Base-by-base conservation (phyloP, 2,797 vertebrate genomes). In the Thalassophryne amazonica region DNA sequence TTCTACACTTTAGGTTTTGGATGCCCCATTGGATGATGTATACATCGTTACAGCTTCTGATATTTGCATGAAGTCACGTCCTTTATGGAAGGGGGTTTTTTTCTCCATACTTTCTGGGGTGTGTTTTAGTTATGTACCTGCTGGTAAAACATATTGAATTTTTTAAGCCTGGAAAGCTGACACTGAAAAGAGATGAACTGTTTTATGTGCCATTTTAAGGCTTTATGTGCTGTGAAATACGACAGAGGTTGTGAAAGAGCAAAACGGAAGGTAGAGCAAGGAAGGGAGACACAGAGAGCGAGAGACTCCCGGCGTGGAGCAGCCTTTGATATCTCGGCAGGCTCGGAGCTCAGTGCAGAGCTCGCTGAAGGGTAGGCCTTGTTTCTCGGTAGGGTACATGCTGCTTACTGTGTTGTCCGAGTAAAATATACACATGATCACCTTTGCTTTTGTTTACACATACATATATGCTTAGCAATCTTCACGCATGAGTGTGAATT, bases 141-240 rank as follows among this genome's bases (percentile, higher is more conserved):
- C 74, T n/a, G 69, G 81, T 90, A 86, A 88, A 90, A 86, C 87
- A 85, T 83, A 86, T 90, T 90, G 84, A 88, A 88, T 89, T 90
- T 81, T 89, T 88, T 82, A 88, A 88, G 78, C 80, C 78, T 60
- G 47, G 77, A 85, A 86, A 89, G 77, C 78, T 69, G 81, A 87
- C 85, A 83, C 80, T 90, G 84, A 91, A 91, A 89, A 86, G 88
- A 89, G 86, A 90, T 91, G 88, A 88, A 83, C 86, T 91, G 89
- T 91, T 92, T 92, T 90, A 92, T 91, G 88, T 89, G 87, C 84
- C 86, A 81, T 90, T 91, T 91, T 90, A 90, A 87, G 86, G 84
- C 83, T 89, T 89, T 91, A 89, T 90, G 88, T 89, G 87, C 81
- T 91, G 87, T 91, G 87, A 90, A 90, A 91, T 87, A 87, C 52